Base-by-base conservation (phyloP, 2,888 invertebrate species). In the Synergus gifuensis region DNA sequence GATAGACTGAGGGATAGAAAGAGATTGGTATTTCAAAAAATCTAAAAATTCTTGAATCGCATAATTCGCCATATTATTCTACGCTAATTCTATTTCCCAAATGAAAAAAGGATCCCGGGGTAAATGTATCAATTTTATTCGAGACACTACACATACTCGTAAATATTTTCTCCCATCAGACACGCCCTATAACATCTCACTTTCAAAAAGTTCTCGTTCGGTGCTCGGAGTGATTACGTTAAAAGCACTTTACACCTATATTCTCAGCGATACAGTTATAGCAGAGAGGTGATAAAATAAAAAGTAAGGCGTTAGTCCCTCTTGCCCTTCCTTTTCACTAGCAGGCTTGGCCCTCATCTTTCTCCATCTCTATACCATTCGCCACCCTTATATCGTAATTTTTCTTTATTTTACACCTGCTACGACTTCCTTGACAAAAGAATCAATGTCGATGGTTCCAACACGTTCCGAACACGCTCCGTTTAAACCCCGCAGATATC, bases 231-330 rank as follows among this genome's bases (percentile, higher is more conserved):
- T 89, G 88, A 89, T 89, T 87, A 88, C 88, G 87, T 85, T 89
- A 86, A 88, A 88, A 89, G 89, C 88, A 88, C 88, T 88, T 88
- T 86, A 84, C 87, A 86, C 87, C 86, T 87, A 85, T 87, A 85
- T 86, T 83, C 83, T 58, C 62, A 63, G 67, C 78, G 79, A 80
- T 81, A 62, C 14, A 67, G 46, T 67, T 28, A 67, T 40, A 73
- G 36, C 4, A 16, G n/a, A 58, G 36, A 79, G 77, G 79, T 79
- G 81, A 84, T 83, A 84, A 82, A 82, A 83, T 79, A 79, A 77
- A 78, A 40, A 58, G 40, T 58, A 58, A 40, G 18, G 69, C 2
- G 49, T 69, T 28, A 46, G 49, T n/a, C 49, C 16, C 18, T 42
- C 18, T n/a, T 40, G 36, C 36, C 42, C 11, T 14, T 46, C 16